Conservation (phyloP, 1,140 invertebrate species). For the Aleiodes sp. region DNA sequence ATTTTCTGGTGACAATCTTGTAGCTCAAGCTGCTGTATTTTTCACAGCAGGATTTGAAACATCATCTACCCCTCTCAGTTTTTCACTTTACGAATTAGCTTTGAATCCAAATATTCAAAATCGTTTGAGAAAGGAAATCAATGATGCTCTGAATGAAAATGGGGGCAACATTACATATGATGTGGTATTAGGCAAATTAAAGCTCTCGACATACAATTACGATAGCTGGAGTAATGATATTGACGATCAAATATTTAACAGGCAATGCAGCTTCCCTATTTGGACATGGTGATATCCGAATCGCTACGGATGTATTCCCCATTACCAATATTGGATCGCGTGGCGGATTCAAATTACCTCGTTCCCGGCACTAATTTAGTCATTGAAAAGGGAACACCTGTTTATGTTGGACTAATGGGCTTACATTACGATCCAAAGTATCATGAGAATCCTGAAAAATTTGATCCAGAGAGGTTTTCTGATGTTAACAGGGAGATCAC, state of each 20-base stretch:
- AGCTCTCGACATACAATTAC: too few relatives aligned
- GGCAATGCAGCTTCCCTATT: slow-evolving; percentile 45
- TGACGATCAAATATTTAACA: slow-evolving; percentile 50
- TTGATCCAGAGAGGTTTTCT: slow-evolving; percentile 76
- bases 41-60: slow-evolving; percentile 45
- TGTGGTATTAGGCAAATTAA: slow-evolving; percentile 56
- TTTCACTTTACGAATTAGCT: slow-evolving; percentile 68
- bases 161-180: slow-evolving; percentile 56
- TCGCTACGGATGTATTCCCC: slow-evolving; percentile 68
- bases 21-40: too few relatives aligned
- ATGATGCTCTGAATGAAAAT: slow-evolving; percentile 53
- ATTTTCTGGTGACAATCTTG: too few relatives aligned
- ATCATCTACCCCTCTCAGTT: slow-evolving; percentile 58
- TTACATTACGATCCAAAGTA: slow-evolving; percentile 60
- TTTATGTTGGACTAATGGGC: slow-evolving; percentile 44
- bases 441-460: slow-evolving; percentile 62
- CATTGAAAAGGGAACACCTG: slow-evolving; percentile 54
- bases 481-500: slow-evolving; percentile 61
- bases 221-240: slow-evolving; percentile 43
- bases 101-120: slow-evolving; percentile 67
- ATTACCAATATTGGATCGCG: slow-evolving; percentile 68
- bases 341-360: slow-evolving; percentile 55
- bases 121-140: slow-evolving; percentile 66
- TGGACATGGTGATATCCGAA: slow-evolving; percentile 47
- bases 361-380: slow-evolving; percentile 57